Conservation (phyloP, 37 sponge, comb jelly and placozoan genomes). For the Axinella damicornis region DNA sequence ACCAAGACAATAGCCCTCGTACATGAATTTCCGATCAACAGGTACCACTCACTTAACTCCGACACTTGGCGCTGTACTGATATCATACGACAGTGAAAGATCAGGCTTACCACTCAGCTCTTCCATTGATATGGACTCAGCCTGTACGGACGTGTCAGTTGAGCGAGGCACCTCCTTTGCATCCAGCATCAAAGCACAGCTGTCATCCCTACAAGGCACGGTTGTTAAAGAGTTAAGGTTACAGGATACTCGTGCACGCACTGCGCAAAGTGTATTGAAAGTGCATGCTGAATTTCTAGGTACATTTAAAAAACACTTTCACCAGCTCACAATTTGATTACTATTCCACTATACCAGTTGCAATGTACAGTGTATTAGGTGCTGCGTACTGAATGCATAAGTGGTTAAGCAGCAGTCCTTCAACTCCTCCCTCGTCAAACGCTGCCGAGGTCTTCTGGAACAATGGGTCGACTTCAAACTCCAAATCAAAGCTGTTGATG, state of each 20-base stretch:
- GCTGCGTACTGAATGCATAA: conserved; percentile 13
- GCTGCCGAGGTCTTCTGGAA: conserved; percentile 77
- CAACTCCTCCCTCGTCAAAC: conserved; percentile 87
- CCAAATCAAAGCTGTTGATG: conserved; percentile 63
- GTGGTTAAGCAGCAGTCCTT: conserved; percentile 75
- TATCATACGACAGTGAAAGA: too few species aligned
- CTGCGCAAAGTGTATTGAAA: too few species aligned
- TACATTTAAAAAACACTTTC: too few species aligned
- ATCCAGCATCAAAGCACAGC: conserved; percentile 17
- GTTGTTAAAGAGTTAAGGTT: background rate
- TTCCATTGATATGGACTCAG: background rate
- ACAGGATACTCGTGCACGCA: too few species aligned
- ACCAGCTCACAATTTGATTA: too few species aligned
- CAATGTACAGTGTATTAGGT: too few species aligned
- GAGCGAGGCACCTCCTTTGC: background rate
- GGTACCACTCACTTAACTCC: too few species aligned
- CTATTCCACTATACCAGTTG: too few species aligned
- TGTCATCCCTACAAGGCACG: conserved; percentile 5
- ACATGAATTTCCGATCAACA: too few species aligned
- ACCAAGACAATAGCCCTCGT: too few species aligned
- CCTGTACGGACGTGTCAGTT: background rate
- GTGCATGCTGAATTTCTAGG: too few species aligned
- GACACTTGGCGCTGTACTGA: too few species aligned
- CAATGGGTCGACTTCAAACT: conserved; percentile 88
- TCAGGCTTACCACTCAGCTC: conserved; percentile 9